Evolutionary conservation across 2,113 vertebrate genomes (phyloP).

Genomic region (Dascyllus trimaculatus): DNA sequence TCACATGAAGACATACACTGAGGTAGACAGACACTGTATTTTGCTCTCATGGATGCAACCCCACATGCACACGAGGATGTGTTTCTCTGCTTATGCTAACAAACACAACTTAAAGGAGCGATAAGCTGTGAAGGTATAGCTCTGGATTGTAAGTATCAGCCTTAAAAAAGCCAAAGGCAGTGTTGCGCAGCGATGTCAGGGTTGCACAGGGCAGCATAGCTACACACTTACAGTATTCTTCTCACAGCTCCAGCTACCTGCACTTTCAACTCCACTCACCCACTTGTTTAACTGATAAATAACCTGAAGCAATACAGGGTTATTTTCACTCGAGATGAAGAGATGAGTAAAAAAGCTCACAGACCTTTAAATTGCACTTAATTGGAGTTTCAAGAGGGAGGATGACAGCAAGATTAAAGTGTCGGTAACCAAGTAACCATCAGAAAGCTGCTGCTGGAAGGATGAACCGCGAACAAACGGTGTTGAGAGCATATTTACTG

Average conservation of each 20-base stretch:
- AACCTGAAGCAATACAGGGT: not conserved
- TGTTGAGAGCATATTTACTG: too few species aligned
- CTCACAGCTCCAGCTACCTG: constrained; percentile 18
- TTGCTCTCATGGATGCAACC: constrained; percentile 12
- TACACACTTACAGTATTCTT: constrained; percentile 7
- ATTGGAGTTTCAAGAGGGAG: too few species aligned
- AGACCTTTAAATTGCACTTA: too few species aligned
- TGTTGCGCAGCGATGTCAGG: constrained; percentile 6
- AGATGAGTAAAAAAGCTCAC: not conserved
- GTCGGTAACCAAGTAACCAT: not conserved
- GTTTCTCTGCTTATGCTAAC: constrained; percentile 3
- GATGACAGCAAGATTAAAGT: not conserved
- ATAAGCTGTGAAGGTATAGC: constrained; percentile 32
- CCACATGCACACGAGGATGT: not conserved
- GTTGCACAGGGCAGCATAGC: constrained; percentile 12
- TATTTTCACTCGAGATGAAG: not conserved
- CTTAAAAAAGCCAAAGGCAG: constrained; percentile 45
- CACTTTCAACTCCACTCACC: constrained; percentile 4
- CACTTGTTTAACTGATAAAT: constrained; percentile 22
- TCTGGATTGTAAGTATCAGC: constrained; percentile 44
- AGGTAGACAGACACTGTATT: constrained; percentile 2
- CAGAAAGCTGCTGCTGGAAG: not conserved
- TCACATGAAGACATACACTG: constrained; percentile 17
- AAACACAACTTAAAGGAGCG: constrained; percentile 39
- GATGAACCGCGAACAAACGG: not conserved